phyloP scores from a whole-genome alignment of 2,113 vertebrate genomes.

The Grammomys dolichurus region DNA sequence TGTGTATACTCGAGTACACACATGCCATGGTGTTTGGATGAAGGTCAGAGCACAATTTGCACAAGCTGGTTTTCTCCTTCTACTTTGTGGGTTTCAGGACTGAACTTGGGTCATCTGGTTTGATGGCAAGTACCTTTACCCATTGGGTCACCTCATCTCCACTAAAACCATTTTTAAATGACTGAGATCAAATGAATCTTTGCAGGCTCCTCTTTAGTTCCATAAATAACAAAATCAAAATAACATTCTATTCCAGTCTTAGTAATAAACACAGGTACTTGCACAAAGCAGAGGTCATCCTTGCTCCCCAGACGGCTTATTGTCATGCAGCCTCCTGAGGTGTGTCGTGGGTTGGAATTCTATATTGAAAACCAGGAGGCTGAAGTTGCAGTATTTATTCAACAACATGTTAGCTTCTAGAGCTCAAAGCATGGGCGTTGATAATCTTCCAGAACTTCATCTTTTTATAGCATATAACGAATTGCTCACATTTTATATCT shows the following conservation, averaged over 20 bases:
- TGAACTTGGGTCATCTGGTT: not conserved
- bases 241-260: not conserved
- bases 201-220: slow-evolving; percentile 6
- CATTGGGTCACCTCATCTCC: not conserved
- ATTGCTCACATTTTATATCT: slow-evolving; percentile 69
- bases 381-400: slow-evolving; percentile 49
- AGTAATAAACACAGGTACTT: not conserved
- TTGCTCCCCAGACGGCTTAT: slow-evolving; percentile 1
- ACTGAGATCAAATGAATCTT: not conserved
- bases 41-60: not conserved
- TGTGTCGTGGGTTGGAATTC: slow-evolving; percentile 51
- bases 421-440: slow-evolving; percentile 43
- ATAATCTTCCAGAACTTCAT: slow-evolving; percentile 78
- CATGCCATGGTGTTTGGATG: too few species aligned
- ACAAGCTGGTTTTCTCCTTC: not conserved
- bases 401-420: slow-evolving; percentile 40
- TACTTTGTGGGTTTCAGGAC: not conserved
- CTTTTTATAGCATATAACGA: slow-evolving; percentile 71
- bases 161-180: not conserved
- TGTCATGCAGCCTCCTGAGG: slow-evolving; percentile 20
- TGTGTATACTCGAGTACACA: not conserved
- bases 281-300: not conserved
- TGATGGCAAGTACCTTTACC: not conserved
- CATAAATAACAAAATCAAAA: slow-evolving; percentile 3
- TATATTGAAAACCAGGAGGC: slow-evolving; percentile 36